A percentile compares a stretch with the other conserved stretches of the same genome.
These are phyloP conservation scores for Alfaro cultratus DNA, from an alignment of 2,797 vertebrate species.

Conservation along the genomic window DNA sequence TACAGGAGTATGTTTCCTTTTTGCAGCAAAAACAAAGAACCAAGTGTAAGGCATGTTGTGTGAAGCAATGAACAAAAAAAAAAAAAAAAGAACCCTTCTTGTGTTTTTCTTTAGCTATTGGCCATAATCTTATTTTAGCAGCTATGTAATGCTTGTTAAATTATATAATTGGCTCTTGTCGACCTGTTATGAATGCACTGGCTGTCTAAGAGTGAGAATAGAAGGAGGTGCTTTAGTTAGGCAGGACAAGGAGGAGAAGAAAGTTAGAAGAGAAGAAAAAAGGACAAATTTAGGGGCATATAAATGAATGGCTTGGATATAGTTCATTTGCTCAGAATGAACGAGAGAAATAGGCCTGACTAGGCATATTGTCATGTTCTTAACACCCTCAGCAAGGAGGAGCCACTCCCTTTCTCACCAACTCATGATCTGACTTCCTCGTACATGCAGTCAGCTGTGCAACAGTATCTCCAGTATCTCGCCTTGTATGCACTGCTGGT, in stretches of 20 bases:
- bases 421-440: conserved; percentile 27
- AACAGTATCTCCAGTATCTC: conserved; percentile 21
- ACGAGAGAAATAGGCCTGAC: conserved; percentile 3
- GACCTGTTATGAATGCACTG: conserved; percentile 67
- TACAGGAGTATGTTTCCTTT: conserved; percentile 6
- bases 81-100: conserved; percentile 47
- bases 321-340: conserved; percentile 25
- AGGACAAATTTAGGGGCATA: conserved; percentile 7
- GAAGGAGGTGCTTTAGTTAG: conserved; percentile 57
- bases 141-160: conserved; percentile 84
- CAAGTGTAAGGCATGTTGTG: conserved; percentile 39
- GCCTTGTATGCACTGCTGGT: background rate
- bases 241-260: conserved; percentile 39
- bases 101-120: conserved; percentile 67
- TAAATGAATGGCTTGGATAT: conserved; percentile 7
- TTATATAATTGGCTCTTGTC: conserved; percentile 82
- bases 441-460: conserved; percentile 4
- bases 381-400: conserved; percentile 12
- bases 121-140: conserved; percentile 85
- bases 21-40: conserved; percentile 14
- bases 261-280: conserved; percentile 17
- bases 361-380: conserved; percentile 9
- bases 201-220: conserved; percentile 66
- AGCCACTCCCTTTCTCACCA: conserved; percentile 20
- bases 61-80: conserved; percentile 39